Evolutionary conservation across 2,888 invertebrate genomes (phyloP).

Genomic region (Eledona agricola): DNA sequence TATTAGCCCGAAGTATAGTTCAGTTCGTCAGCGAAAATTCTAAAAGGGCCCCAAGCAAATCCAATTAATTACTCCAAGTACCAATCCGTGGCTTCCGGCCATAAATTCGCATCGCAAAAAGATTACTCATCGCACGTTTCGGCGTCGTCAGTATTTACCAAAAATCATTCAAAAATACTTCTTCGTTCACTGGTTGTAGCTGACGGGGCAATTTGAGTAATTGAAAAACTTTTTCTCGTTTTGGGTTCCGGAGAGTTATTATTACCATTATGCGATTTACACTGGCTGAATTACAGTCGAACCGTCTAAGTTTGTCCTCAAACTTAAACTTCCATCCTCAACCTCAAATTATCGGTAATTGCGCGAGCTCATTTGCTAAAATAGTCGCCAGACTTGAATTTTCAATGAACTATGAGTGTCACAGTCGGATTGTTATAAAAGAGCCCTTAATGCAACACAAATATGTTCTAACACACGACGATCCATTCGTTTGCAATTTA

Average conservation of each 20-base stretch:
- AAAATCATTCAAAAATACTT: slow-evolving; percentile 25
- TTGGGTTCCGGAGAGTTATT: slow-evolving; percentile 5
- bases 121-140: slow-evolving; percentile 33
- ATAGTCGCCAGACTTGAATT: slow-evolving; percentile 40
- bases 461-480: slow-evolving; percentile 34
- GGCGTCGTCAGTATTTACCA: slow-evolving; percentile 33
- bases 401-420: slow-evolving; percentile 45
- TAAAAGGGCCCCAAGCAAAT: slow-evolving; percentile 9
- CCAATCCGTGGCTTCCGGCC: slow-evolving; percentile 17
- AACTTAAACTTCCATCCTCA: slow-evolving; percentile 34
- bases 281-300: slow-evolving; percentile 10
- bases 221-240: slow-evolving; percentile 22
- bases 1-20: slow-evolving; percentile 13
- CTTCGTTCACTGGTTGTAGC: slow-evolving; percentile 27
- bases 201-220: slow-evolving; percentile 20
- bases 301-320: slow-evolving; percentile 11
- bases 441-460: slow-evolving; percentile 41
- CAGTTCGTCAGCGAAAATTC: slow-evolving; percentile 3
- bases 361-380: slow-evolving; percentile 44
- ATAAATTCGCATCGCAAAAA: slow-evolving; percentile 25
- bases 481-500: slow-evolving; percentile 38
- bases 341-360: slow-evolving; percentile 47
- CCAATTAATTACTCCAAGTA: slow-evolving; percentile 33
- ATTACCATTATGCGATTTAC: slow-evolving; percentile 26
- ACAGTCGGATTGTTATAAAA: slow-evolving; percentile 42